Base-by-base conservation (phyloP, 2,113 vertebrate genomes). In the Rhipidura dahli region DNA sequence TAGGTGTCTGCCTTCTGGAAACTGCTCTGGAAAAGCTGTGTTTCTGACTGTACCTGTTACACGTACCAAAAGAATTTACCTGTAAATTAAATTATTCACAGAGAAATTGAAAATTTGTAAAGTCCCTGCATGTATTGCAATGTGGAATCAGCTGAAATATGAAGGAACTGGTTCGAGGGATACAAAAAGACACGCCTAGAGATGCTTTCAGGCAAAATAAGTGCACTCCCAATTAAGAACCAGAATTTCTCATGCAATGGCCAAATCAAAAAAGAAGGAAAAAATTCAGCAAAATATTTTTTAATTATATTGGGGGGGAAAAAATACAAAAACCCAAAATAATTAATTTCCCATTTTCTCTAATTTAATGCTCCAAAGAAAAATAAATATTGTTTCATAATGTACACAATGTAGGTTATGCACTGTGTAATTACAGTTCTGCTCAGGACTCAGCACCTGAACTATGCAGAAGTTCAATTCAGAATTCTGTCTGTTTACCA, bases 251-350 rank as follows among this genome's bases (percentile, higher is more conserved):
- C 59, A 37, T 14, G 23, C n/a, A 68, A n/a, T 33, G 19, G 19
- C 9, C 26, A 81, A 89, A 77, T 12, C 45, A 66, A 66, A 75
- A 45, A n/a, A 53, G 6, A 12, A 56, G 7, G 8, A 53, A 61
- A 61, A 90, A 83, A 69, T 13, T 37, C 33, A 76, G 37, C 7
- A 37, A 40, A 78, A 15, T 39, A 35, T 33, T 65, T 84, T 45
- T 76, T 0, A 14, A 51, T 60, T 75, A 39, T 30, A 11, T 15
- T 51, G 31, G 8, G 13, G 0, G n/a, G n/a, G n/a, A n/a, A n/a
- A n/a, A n/a, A n/a, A n/a, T n/a, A 0, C 2, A 11, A 16, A 65
- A 71, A 8, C 0, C 2, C 3, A 8, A 3, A 8, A n/a, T 23
- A 37, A 2, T 89, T 93, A 2, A 59, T 69, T 89, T 83, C 23